Conservation (phyloP, 2,113 vertebrate species). For the Paralichthys olivaceus region DNA sequence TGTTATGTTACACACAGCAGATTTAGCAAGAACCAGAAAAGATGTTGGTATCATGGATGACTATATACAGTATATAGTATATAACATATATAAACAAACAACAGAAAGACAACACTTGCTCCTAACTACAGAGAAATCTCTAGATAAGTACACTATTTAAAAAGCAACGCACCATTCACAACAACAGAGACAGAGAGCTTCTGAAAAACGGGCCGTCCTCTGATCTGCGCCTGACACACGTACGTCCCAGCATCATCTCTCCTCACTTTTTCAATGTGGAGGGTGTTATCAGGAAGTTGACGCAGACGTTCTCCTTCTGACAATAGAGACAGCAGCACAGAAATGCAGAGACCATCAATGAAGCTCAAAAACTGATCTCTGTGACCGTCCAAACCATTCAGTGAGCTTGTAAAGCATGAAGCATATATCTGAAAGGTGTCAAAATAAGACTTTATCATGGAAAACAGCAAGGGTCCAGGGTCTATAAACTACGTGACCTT, state of each 20-base stretch:
- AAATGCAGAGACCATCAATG: neutral
- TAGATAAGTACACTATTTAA: neutral
- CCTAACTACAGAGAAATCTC: too few relatives aligned
- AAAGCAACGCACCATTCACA: constrained; percentile 73
- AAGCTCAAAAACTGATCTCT: neutral
- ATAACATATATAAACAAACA: neutral
- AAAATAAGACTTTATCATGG: too few relatives aligned
- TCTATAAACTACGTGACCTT: too few relatives aligned
- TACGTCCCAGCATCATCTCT: constrained; percentile 75
- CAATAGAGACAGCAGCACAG: neutral
- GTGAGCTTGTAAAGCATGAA: neutral
- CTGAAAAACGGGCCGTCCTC: constrained; percentile 30
- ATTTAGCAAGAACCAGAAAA: too few relatives aligned
- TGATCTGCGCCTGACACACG: constrained; percentile 73
- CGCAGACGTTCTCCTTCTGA: constrained; percentile 26
- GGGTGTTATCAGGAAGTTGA: constrained; percentile 46
- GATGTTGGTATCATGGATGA: too few relatives aligned
- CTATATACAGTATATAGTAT: neutral
- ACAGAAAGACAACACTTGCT: neutral
- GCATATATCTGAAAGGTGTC: too few relatives aligned
- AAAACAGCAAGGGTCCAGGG: too few relatives aligned
- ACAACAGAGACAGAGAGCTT: constrained; percentile 68
- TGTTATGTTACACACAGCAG: too few relatives aligned
- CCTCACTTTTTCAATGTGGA: constrained; percentile 64
- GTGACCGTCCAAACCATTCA: neutral